Evolutionary conservation across 1,140 invertebrate species (phyloP), one percentile per base, ranked within the genome.

Genomic region (Lithobius niger): DNA sequence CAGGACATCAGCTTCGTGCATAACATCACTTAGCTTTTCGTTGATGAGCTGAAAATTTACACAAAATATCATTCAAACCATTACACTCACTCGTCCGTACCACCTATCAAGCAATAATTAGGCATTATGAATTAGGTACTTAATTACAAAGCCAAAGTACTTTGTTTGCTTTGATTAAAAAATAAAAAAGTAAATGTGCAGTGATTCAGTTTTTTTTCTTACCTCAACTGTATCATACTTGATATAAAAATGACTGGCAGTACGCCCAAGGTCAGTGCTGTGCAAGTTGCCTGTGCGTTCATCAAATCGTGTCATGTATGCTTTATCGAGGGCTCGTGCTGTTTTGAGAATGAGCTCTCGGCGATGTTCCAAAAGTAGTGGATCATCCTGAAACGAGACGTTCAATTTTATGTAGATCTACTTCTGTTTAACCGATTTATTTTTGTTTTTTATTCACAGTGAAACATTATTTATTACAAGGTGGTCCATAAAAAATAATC

Each of bases 191-290:
- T n/a, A n/a, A n/a, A n/a, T n/a, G n/a, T n/a, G n/a, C n/a, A n/a
- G n/a, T n/a, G n/a, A n/a, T n/a, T 40, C 31, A 40, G 31, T 13
- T 10, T 40, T 40, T 10, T 40, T 13, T 26, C 24, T 50, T 36
- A 85, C 81, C 70, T 94, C 86, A 61, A 99, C 84, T 0, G 95
- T 98, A 63, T 95, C 89, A 69, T 91, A 91, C 64, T 95, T 97
- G 42, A 99, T 91, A 69, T 99, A 99, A 72, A 86, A 99, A 71
- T 97, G 89, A 67, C 92, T 96, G 0, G 96, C 92, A 48, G 90
- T 97, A 55, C 96, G 77, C 1, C 97, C 97, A 44, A 96, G 73
- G 74, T 98, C 94, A 57, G 81, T 89, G 1, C 86, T 74, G 64
- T 81, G 79, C 19, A 97, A 75, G 66, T 88, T 87, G 19, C 87